phyloP scores from a whole-genome alignment of 2,113 vertebrate genomes.

The Lynx canadensis region DNA sequence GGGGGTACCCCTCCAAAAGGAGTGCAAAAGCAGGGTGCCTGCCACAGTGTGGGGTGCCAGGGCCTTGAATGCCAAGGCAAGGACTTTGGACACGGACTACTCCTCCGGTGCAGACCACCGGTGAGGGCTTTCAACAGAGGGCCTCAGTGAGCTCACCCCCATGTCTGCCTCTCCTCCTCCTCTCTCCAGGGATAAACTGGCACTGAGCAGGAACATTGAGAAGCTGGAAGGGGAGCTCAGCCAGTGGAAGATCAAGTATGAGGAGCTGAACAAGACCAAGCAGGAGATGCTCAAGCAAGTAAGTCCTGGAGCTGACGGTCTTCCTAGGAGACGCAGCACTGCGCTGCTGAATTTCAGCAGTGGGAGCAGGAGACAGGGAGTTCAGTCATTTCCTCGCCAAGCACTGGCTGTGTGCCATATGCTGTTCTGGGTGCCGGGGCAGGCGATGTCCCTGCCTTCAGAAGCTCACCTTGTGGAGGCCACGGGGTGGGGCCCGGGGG shows the following conservation, averaged over 20 bases:
- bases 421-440: background rate
- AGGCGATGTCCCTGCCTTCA: background rate
- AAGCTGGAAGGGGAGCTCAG: constrained; percentile 95
- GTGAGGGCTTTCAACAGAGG: background rate
- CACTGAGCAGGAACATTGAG: constrained; percentile 94
- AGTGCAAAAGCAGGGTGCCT: background rate
- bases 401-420: rapidly evolving
- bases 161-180: background rate
- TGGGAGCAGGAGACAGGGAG: background rate
- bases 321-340: background rate
- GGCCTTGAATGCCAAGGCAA: background rate
- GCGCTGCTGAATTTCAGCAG: background rate
- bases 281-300: constrained; percentile 98
- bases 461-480: background rate
- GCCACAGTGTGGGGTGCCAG: background rate
- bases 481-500: background rate
- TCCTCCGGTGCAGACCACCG: background rate
- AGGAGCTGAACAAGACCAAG: constrained; percentile 96
- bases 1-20: background rate
- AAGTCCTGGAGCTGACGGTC: constrained; percentile 31
- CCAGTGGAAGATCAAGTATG: constrained; percentile 97
- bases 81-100: background rate
- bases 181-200: constrained; percentile 92
- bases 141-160: background rate
- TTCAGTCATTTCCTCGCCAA: background rate